A percentile compares a stretch with the other conserved stretches of the same genome.
phyloP scores from a whole-genome alignment of 2,888 invertebrate genomes.

The Lysandra coridon region DNA sequence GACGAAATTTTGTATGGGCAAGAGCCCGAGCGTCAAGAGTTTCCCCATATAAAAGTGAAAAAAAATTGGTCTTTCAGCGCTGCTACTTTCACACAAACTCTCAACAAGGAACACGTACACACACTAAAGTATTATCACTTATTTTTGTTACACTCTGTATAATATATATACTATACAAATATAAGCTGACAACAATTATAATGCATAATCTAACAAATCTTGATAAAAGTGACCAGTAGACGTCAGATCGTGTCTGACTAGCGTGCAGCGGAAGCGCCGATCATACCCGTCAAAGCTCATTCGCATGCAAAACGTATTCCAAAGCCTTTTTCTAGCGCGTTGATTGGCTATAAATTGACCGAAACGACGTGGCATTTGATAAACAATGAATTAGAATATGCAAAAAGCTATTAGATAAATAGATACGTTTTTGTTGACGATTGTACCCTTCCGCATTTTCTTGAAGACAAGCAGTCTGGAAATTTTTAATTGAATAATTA shows the following conservation, averaged over 20 bases:
- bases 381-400: slow-evolving; percentile 6
- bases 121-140: no score
- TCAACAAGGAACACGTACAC: no score
- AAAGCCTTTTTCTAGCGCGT: background rate
- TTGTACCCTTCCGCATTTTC: background rate
- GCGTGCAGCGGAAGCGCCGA: background rate
- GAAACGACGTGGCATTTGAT: slow-evolving; percentile 11
- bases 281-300: slow-evolving; percentile 7
- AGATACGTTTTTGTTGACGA: background rate
- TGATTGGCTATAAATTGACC: slow-evolving; percentile 12
- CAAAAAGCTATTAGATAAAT: background rate
- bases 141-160: no score
- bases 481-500: slow-evolving; percentile 5
- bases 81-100: no score
- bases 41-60: no score
- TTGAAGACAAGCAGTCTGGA: background rate
- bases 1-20: no score
- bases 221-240: background rate
- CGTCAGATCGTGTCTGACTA: background rate
- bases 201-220: background rate
- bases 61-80: no score
- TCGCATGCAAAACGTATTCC: background rate
- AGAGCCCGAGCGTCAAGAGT: no score
- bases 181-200: background rate
- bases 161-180: no score